These are phyloP conservation scores for Gambusia affinis DNA, from an alignment of 2,113 vertebrate species.

Conservation along the genomic window DNA sequence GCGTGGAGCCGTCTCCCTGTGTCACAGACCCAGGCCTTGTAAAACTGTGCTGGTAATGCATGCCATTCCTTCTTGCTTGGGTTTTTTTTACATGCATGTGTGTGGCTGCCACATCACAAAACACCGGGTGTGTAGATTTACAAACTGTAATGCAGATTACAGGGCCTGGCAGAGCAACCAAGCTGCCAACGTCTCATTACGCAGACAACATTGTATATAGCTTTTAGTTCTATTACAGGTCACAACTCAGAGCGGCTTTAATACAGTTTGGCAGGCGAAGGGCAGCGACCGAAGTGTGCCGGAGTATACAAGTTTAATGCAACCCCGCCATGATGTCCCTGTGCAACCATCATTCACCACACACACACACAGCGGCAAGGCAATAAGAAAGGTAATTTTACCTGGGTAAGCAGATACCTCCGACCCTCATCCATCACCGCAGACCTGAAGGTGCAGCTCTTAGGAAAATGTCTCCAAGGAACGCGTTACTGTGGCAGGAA, in stretches of 20 bases:
- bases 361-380: conserved; percentile 24
- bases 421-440: conserved; percentile 48
- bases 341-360: conserved; percentile 34
- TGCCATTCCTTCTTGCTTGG: conserved; percentile 14
- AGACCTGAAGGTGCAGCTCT: conserved; percentile 15
- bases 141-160: conserved; percentile 63
- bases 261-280: conserved; percentile 33
- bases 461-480: conserved; percentile 59
- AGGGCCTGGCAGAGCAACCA: conserved; percentile 49
- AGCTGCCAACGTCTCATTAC: conserved; percentile 62
- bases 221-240: conserved; percentile 57
- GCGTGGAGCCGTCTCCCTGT: conserved; percentile 19
- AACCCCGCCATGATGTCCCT: conserved; percentile 30
- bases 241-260: conserved; percentile 47
- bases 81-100: conserved; percentile 12
- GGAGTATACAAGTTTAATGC: conserved; percentile 68
- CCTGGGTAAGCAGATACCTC: conserved; percentile 69
- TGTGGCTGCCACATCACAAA: conserved; percentile 57
- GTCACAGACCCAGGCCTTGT: conserved; percentile 13
- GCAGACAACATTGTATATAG: conserved; percentile 42
- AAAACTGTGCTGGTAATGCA: conserved; percentile 16
- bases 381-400: conserved; percentile 60
- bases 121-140: conserved; percentile 56
- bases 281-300: conserved; percentile 25
- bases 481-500: conserved; percentile 28